Percentiles rank a stretch among this genome's conserved stretches.
These are phyloP conservation scores for Cryptocephalus primarius DNA, from an alignment of 2,888 invertebrate genomes.

Conservation along the genomic window DNA sequence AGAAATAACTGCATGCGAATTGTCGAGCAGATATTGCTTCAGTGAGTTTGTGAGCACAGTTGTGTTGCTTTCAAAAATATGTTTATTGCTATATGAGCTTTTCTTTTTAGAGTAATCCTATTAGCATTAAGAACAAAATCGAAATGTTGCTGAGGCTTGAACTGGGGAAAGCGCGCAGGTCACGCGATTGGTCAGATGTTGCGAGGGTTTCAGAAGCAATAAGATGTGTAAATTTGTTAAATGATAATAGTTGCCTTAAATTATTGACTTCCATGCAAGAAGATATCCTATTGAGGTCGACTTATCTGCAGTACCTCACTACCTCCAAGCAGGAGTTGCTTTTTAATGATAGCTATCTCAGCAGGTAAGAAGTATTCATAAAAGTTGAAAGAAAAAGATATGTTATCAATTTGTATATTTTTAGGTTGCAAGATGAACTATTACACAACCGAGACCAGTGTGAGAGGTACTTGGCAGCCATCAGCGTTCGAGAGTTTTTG, in stretches of 20 bases:
- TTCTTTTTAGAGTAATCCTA: constrained; percentile 20
- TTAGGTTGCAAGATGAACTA: constrained; percentile 46
- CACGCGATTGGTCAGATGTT: constrained; percentile 64
- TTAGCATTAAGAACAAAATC: constrained; percentile 34
- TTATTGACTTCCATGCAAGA: constrained; percentile 62
- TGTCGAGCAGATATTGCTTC: no score
- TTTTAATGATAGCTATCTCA: constrained; percentile 61
- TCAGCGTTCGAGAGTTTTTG: constrained; percentile 71
- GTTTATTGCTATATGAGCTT: not conserved
- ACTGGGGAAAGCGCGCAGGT: constrained; percentile 70
- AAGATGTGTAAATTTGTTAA: constrained; percentile 63
- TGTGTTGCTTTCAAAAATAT: no score
- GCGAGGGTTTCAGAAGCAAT: constrained; percentile 77
- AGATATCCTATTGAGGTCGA: constrained; percentile 66
- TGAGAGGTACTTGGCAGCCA: constrained; percentile 59
- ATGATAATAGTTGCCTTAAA: constrained; percentile 57
- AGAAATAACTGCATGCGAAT: no score
- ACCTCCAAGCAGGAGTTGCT: constrained; percentile 69
- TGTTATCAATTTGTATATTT: constrained; percentile 7
- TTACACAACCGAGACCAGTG: constrained; percentile 61
- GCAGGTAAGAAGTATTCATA: constrained; percentile 39
- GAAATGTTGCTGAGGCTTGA: constrained; percentile 62
- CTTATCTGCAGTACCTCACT: constrained; percentile 73
- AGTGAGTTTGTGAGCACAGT: no score
- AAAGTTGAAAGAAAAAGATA: not conserved